Base-by-base conservation (phyloP, 23 tunicate genomes). In the Oikopleura albicans region DNA sequence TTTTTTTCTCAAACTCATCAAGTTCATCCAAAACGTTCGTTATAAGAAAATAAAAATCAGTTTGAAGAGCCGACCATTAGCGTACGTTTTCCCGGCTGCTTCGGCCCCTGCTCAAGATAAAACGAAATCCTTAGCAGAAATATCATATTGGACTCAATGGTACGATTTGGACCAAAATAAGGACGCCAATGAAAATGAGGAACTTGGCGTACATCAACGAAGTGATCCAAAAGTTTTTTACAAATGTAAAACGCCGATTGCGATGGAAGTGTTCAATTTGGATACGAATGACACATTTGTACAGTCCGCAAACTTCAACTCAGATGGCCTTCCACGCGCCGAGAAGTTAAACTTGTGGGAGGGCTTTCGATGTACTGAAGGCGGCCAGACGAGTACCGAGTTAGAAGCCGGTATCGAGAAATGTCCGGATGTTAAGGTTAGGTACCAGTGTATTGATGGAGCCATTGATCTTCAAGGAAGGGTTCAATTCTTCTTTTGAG, bases 401-500 rank as follows among this genome's bases (percentile, higher is more conserved):
- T 8, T 8, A 8, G 59, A 49, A 49, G 22, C 22, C 59, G 59
- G 16, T 49, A 71, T 71, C 4, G 63, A 49, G 63, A 49, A 12
- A 8, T 71, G 79, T 29, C 79, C 79, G 31, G 79, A 71, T 71
- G 79, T 71, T 16, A 71, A 71, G 35, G 35, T 71, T 37, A 34
- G 79, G 31, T 71, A 71, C 37, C 79, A 12, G 2, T 71, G 79
- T 29, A 12, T 29, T 37, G 79, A 71, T 12, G 35, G 35, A 22
- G 79, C 37, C 31, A 31, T 71, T 71, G 79, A 71, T 29, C 35
- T 71, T 29, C 79, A 71, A 71, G 79, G n/a, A n/a, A n/a, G n/a
- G n/a, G n/a, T n/a, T n/a, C n/a, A n/a, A n/a, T n/a, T n/a, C n/a
- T n/a, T n/a, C n/a, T n/a, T n/a, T n/a, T n/a, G n/a, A n/a, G n/a